These are phyloP conservation scores for Pyrochroa serraticornis DNA, from an alignment of 2,888 invertebrate species.

Conservation along the genomic window DNA sequence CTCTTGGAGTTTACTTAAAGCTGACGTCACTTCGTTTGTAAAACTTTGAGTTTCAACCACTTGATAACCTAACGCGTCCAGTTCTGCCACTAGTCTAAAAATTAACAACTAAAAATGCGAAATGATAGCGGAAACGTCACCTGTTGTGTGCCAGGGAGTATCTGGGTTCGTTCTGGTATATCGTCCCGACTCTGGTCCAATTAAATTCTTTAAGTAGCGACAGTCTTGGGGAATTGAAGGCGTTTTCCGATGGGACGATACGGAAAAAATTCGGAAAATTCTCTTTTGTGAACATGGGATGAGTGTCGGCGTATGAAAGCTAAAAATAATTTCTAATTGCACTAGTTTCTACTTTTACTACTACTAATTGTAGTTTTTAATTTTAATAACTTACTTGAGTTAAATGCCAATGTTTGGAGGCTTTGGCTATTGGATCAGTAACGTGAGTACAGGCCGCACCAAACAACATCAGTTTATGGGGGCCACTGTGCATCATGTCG, in stretches of 20 bases:
- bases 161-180: constrained; percentile 94
- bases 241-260: constrained; percentile 95
- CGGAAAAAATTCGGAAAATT: constrained; percentile 97
- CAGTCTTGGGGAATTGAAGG: constrained; percentile 91
- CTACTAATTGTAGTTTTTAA: not conserved
- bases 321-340: constrained; percentile 61
- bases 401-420: constrained; percentile 95
- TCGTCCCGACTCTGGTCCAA: constrained; percentile 96
- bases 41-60: constrained; percentile 91
- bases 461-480: constrained; percentile 92
- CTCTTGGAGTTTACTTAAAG: constrained; percentile 80
- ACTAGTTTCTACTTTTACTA: not conserved
- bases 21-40: constrained; percentile 83
- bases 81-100: constrained; percentile 76
- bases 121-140: constrained; percentile 59
- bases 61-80: constrained; percentile 80
- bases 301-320: constrained; percentile 96
- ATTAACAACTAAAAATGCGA: constrained; percentile 8
- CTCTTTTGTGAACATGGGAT: constrained; percentile 93
- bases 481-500: constrained; percentile 94
- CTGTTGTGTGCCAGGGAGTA: constrained; percentile 73
- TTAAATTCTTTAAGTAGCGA: constrained; percentile 89
- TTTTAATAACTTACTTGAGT: constrained; percentile 72
- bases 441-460: constrained; percentile 97
- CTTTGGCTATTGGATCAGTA: constrained; percentile 96